phyloP scores from a whole-genome alignment of 2,797 vertebrate genomes.

The Sarcoramphus papa region DNA sequence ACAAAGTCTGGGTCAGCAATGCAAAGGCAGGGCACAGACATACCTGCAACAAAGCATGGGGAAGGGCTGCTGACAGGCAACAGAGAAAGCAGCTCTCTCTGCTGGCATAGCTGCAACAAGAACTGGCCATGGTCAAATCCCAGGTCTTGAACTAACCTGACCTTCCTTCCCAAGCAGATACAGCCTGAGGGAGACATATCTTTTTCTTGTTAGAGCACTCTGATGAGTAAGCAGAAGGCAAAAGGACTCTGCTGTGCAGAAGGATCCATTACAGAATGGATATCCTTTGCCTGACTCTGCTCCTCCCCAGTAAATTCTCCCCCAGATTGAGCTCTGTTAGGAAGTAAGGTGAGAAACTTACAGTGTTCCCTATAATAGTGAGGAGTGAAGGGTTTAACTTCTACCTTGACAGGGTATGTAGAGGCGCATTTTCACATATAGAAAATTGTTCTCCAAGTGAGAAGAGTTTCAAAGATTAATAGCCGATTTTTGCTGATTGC shows the following conservation, averaged over 20 bases:
- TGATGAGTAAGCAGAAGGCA: not conserved
- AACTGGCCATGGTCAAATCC: not conserved
- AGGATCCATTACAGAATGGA: not conserved
- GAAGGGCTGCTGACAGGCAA: not conserved
- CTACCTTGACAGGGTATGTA: not conserved
- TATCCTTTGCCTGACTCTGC: not conserved
- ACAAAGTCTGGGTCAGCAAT: not conserved
- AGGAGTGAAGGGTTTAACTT: not conserved
- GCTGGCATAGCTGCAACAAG: not conserved
- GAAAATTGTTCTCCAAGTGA: not conserved
- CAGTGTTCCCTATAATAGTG: not conserved
- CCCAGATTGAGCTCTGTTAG: not conserved
- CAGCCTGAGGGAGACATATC: not conserved
- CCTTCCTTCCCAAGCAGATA: not conserved
- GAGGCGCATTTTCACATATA: not conserved
- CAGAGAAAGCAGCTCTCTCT: not conserved
- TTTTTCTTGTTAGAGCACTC: not conserved
- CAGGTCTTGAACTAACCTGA: not conserved
- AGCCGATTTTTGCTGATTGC: not conserved
- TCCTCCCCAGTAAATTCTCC: not conserved
- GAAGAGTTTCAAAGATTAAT: not conserved
- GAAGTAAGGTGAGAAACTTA: not conserved
- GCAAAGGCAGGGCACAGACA: not conserved
- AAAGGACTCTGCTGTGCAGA: not conserved
- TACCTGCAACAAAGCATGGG: not conserved